A percentile compares a stretch with the other conserved stretches of the same genome.
Conservation (phyloP, 2,797 vertebrate genomes). For the Catharus ustulatus region DNA sequence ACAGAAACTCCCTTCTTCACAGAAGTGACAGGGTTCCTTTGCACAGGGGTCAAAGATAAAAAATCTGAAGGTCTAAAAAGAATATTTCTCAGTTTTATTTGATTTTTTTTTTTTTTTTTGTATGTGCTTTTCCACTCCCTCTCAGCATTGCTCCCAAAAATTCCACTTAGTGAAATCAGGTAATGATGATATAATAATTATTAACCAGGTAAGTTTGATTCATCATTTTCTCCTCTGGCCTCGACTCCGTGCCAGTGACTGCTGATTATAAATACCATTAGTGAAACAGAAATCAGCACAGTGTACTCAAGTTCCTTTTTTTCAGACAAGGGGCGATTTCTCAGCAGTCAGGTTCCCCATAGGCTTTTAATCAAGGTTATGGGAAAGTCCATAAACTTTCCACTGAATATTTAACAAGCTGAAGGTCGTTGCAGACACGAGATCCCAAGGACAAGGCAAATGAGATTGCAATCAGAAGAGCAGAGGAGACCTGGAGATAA, state of each 20-base stretch:
- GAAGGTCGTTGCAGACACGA: constrained; percentile 67
- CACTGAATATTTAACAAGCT: constrained; percentile 77
- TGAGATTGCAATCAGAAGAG: constrained; percentile 76
- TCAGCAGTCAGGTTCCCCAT: constrained; percentile 64
- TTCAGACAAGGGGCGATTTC: constrained; percentile 58
- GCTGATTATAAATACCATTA: constrained; percentile 70
- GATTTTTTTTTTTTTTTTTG: background rate
- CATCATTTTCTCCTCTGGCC: constrained; percentile 16
- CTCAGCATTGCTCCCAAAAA: background rate
- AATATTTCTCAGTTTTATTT: background rate
- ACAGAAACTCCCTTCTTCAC: background rate
- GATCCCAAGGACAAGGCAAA: constrained; percentile 75
- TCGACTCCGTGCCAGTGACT: background rate
- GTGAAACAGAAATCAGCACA: constrained; percentile 65
- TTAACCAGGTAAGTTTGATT: background rate
- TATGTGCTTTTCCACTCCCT: background rate
- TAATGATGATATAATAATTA: background rate
- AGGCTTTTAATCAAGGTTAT: constrained; percentile 78
- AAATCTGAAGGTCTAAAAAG: background rate
- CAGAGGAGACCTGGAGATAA: constrained; percentile 67
- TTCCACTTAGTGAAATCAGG: constrained; percentile 4
- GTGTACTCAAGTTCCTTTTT: constrained; percentile 28
- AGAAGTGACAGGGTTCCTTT: accelerated
- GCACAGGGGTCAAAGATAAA: background rate
- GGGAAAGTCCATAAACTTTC: constrained; percentile 76